Percentiles rank a stretch among this genome's conserved stretches.
phyloP scores from a whole-genome alignment of 2,113 vertebrate species.

The Sphyrna mokarran region DNA sequence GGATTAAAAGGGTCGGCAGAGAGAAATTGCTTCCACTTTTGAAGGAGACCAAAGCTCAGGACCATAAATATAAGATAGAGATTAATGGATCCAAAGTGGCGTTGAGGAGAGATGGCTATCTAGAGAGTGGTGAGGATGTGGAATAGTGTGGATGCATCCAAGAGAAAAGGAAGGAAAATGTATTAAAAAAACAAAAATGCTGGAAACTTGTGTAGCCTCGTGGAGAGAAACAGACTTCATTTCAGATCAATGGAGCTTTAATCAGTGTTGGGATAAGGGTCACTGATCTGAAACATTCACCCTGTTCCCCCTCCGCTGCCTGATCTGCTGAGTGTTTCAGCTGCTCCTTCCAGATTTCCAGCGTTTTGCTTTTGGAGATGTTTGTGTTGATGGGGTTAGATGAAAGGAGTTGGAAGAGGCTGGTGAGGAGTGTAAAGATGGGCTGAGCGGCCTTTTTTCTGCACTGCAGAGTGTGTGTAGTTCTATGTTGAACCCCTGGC shows the following conservation, averaged over 20 bases:
- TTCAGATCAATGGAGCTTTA: not conserved
- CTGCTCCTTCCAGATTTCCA: not conserved
- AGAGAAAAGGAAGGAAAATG: not conserved
- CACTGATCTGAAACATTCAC: not conserved
- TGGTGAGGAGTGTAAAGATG: not conserved
- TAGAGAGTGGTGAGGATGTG: not conserved
- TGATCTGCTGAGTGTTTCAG: not conserved
- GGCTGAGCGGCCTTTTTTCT: not conserved
- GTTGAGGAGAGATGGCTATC: not conserved
- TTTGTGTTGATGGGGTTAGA: not conserved
- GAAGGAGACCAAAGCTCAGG: not conserved
- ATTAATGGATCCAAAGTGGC: not conserved
- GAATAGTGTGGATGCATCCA: not conserved
- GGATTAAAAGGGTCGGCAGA: not conserved
- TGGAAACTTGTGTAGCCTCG: not conserved
- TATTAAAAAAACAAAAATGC: not conserved
- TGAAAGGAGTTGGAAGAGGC: not conserved
- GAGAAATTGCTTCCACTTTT: not conserved
- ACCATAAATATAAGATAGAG: not conserved
- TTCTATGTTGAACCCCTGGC: not conserved
- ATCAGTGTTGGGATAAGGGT: not conserved
- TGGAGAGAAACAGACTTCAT: not conserved
- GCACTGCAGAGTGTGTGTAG: not conserved
- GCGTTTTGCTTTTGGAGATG: not conserved
- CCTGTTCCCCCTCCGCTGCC: not conserved